Conservation (phyloP, 2,113 vertebrate genomes). For the Ardeotis arabs region DNA sequence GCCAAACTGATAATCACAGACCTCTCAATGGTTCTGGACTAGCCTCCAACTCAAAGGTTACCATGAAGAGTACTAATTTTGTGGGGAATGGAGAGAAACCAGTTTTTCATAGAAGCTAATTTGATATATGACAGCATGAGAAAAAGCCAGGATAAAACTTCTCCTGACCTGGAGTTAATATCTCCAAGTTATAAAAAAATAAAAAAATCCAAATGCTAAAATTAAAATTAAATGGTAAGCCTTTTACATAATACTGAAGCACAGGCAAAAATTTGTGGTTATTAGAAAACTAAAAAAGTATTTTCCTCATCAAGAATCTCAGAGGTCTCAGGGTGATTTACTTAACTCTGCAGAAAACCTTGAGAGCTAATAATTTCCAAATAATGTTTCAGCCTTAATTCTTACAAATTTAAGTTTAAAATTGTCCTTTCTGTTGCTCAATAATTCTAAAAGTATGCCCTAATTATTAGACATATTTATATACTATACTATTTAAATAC, state of each 20-base stretch:
- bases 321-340: background rate
- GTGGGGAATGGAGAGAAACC: accelerated
- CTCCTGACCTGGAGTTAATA: background rate
- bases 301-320: background rate
- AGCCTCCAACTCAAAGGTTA: background rate
- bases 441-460: background rate
- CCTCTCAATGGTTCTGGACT: background rate
- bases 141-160: background rate
- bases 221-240: background rate
- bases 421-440: background rate
- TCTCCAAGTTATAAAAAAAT: background rate
- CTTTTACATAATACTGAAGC: background rate
- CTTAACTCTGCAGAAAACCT: background rate
- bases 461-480: background rate
- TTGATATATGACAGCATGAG: background rate
- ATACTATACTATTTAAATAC: background rate
- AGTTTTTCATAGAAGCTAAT: background rate
- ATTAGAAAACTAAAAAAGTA: background rate
- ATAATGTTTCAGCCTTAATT: background rate
- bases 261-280: background rate
- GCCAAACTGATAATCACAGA: background rate
- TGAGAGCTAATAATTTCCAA: background rate
- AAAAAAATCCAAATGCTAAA: background rate
- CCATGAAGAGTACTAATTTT: background rate
- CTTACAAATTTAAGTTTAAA: background rate